Conservation (phyloP, 2,797 vertebrate species). For the Pyrrhura leucotis region DNA sequence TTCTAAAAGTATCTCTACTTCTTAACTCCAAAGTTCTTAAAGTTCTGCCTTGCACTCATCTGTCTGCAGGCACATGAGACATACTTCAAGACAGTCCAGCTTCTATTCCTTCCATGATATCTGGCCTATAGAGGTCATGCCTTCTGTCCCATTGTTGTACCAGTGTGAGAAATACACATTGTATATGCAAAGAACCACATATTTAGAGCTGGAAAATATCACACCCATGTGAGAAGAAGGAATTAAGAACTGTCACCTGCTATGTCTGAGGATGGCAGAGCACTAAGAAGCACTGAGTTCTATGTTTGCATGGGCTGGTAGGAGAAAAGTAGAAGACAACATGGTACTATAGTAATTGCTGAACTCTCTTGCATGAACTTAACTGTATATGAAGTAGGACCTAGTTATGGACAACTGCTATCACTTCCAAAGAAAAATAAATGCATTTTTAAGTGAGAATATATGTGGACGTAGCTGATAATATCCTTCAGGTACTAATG, state of each 20-base stretch:
- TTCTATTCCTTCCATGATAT: background rate
- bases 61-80: background rate
- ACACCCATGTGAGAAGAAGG: background rate
- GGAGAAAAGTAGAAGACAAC: background rate
- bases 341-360: background rate
- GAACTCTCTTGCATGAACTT: background rate
- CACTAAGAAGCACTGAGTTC: background rate
- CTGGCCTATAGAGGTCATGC: background rate
- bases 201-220: background rate
- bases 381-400: background rate
- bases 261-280: background rate
- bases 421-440: background rate
- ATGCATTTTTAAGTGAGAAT: background rate
- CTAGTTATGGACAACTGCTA: background rate
- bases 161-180: background rate
- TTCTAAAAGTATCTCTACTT: background rate
- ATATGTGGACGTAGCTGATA: background rate
- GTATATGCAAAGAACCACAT: background rate
- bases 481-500: background rate
- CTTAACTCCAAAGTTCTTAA: background rate
- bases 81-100: background rate
- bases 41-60: fast-evolving
- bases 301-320: background rate
- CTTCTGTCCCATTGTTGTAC: background rate
- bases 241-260: background rate